Percentiles rank a stretch among this genome's conserved stretches.
phyloP scores from a whole-genome alignment of 2,113 vertebrate species.

The Pavo muticus region DNA sequence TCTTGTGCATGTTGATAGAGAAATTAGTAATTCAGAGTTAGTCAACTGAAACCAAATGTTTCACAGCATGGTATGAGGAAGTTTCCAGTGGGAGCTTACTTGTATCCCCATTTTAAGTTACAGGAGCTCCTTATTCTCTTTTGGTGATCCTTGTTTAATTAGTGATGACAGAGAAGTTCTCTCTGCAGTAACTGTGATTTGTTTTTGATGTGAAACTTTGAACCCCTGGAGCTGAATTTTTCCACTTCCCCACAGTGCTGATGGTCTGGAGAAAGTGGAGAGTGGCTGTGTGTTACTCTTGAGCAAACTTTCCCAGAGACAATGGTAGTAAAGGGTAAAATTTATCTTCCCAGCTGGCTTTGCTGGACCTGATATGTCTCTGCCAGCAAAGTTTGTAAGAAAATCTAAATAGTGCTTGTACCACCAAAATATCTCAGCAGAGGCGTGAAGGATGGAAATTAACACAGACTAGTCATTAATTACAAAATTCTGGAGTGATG shows the following conservation, averaged over 20 bases:
- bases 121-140: background rate
- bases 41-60: background rate
- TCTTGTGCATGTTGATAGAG: background rate
- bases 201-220: background rate
- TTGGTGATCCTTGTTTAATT: background rate
- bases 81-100: background rate
- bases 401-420: background rate
- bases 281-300: background rate
- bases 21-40: background rate
- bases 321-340: background rate
- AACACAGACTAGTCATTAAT: background rate
- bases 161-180: background rate
- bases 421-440: background rate
- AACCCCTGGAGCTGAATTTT: background rate
- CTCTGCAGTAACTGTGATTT: background rate
- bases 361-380: background rate
- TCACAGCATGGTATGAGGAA: background rate
- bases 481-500: background rate
- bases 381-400: background rate
- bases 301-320: background rate
- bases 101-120: background rate
- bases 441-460: background rate
- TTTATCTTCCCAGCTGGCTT: background rate
- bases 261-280: background rate
- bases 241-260: background rate